Conservation (phyloP, 2,797 vertebrate species). For the Anomalospiza imberbis region DNA sequence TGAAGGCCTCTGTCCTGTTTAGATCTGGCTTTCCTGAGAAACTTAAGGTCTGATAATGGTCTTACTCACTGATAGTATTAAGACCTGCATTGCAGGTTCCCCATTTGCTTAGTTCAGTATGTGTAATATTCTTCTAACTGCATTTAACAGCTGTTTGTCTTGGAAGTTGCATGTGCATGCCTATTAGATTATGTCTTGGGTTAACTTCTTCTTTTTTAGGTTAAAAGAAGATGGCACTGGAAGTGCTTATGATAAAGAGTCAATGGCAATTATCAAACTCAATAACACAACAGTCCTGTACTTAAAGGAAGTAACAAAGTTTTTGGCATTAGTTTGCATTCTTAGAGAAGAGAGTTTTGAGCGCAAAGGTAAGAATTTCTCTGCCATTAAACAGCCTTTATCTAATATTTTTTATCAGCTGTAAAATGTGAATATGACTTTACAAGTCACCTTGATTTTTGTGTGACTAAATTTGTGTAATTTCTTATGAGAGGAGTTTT, state of each 20-base stretch:
- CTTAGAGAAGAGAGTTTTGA: constrained; percentile 99
- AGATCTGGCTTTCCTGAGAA: background rate
- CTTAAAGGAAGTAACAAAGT: constrained; percentile 99
- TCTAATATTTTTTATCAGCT: background rate
- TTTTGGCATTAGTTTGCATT: constrained; percentile 98
- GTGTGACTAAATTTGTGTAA: background rate
- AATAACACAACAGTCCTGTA: constrained; percentile 99
- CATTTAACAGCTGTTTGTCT: background rate
- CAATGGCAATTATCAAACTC: constrained; percentile 99
- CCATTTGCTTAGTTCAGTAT: background rate
- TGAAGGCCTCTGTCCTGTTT: background rate
- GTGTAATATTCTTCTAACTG: background rate
- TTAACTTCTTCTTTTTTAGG: constrained; percentile 71
- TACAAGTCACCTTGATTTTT: background rate
- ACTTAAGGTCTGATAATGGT: background rate
- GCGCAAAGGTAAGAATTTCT: constrained; percentile 88
- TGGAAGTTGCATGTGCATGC: background rate
- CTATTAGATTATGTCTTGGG: background rate
- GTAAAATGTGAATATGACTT: background rate
- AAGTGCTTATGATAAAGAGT: constrained; percentile 98
- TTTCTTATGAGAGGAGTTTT: background rate
- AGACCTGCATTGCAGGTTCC: background rate
- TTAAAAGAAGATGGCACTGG: constrained; percentile 96
- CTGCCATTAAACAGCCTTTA: background rate
- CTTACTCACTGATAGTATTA: background rate